A percentile compares a stretch with the other conserved stretches of the same genome.
phyloP scores from a whole-genome alignment of 2,113 vertebrate genomes.

The Bos javanicus region DNA sequence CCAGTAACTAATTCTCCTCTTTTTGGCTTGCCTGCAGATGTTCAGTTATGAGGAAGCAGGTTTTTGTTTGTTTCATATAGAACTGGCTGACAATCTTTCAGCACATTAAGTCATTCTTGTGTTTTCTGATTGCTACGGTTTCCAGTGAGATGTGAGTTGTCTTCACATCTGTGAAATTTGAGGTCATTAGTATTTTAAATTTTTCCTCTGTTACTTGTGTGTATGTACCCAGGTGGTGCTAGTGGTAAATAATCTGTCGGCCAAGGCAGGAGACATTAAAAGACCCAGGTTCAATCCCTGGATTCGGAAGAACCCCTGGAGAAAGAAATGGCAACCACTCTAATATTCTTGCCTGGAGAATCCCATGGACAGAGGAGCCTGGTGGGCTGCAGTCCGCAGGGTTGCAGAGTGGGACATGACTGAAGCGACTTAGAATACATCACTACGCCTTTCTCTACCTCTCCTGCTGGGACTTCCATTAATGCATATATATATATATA shows the following conservation, averaged over 20 bases:
- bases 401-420: rapidly evolving
- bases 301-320: neutral
- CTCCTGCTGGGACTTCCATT: neutral
- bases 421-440: neutral
- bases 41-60: neutral
- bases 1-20: neutral
- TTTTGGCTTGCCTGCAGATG: neutral
- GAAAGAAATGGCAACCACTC: neutral
- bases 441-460: neutral
- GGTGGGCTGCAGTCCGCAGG: neutral
- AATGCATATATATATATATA: too few species aligned
- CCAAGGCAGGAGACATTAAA: neutral
- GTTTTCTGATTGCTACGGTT: neutral
- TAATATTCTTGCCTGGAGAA: neutral
- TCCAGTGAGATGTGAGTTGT: neutral
- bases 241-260: neutral
- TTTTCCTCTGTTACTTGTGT: neutral
- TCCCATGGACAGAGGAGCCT: neutral
- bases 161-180: neutral
- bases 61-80: neutral
- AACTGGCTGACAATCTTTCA: neutral
- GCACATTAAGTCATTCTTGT: neutral
- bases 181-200: neutral
- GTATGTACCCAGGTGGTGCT: neutral
- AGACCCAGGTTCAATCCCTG: neutral